Base-by-base conservation (phyloP, 2,113 vertebrate genomes). In the Amblyornis subalaris region DNA sequence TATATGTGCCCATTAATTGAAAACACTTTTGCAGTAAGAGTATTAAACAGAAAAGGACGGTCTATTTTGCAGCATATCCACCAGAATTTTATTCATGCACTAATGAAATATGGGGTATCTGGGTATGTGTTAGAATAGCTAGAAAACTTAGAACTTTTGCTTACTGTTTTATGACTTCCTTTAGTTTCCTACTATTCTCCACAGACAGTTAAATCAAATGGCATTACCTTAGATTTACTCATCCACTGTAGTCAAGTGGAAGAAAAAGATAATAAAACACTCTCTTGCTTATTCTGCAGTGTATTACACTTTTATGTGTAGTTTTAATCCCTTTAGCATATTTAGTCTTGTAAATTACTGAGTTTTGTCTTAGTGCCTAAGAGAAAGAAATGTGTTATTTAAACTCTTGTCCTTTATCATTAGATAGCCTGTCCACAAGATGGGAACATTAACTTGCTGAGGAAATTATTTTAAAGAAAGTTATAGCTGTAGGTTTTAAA, bases 131-230 rank as follows among this genome's bases (percentile, higher is more conserved):
- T 61, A 75, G 54, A 81, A 82, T 51, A 88, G 40, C 38, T 66
- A 75, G 24, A 62, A 83, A 76, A 53, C 28, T 71, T 87, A 44
- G 14, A 79, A 69, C 35, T 33, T 82, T 66, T 58, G n/a, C 17
- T 76, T 61, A 29, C 13, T 26, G 28, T 82, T 90, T 86, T 79
- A 83, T 57, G 8, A 20, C 12, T 90, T 86, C 9, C 51, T 83
- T 79, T 82, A 76, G 19, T 79, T 86, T 92, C 53, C 31, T 71
- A 14, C 12, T 91, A 2, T 66, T 82, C 61, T 75, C 36, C 44
- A 90, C 24, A 70, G 69, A 62, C 17, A 72, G 18, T 76, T 97
- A 86, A 94, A 93, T 94, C 70, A 91, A 93, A 47, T 62, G 21
- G 17, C 18, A 40, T 74, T 76, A 40, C 31, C 35, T 88, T 76